These are phyloP conservation scores for Galaxea fascicularis DNA, from an alignment of 92 coral and sea anemone species.

Conservation along the genomic window DNA sequence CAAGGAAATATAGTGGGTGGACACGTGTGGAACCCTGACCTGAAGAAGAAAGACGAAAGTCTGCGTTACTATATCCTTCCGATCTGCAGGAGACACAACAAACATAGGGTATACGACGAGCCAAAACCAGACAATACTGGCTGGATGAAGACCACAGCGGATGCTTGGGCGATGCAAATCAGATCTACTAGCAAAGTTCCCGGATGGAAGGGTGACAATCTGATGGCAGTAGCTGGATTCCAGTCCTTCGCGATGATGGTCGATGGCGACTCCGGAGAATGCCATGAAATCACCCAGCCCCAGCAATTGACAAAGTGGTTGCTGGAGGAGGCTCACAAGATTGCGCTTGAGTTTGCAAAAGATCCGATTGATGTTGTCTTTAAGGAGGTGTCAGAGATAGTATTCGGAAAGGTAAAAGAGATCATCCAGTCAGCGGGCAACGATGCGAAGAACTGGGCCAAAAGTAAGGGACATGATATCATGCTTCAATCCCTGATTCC, in stretches of 20 bases:
- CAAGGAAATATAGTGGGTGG: conserved; percentile 10
- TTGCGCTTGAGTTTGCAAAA: conserved; percentile 20
- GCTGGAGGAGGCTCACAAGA: conserved; percentile 21
- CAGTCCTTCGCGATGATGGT: background rate
- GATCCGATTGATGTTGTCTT: conserved; percentile 8
- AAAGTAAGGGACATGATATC: conserved; percentile 24
- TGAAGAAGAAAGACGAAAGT: conserved; percentile 4
- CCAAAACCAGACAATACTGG: background rate
- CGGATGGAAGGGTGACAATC: background rate
- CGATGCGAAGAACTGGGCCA: conserved; percentile 11
- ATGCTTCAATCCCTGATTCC: conserved; percentile 7
- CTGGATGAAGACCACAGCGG: background rate
- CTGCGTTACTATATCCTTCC: background rate
- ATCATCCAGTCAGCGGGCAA: conserved; percentile 18
- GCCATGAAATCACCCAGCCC: background rate
- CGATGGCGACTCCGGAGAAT: background rate
- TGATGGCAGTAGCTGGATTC: background rate
- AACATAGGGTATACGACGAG: background rate
- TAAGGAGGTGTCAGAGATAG: conserved; percentile 20
- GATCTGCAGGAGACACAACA: conserved; percentile 18
- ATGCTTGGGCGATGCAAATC: conserved; percentile 11
- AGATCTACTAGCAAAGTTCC: background rate
- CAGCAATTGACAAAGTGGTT: conserved; percentile 14
- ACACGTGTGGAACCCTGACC: background rate
- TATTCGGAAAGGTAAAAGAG: conserved; percentile 1